Evolutionary conservation across 2,113 vertebrate species (phyloP), one percentile per base, ranked within the genome.

Genomic region (Microtus ochrogaster): DNA sequence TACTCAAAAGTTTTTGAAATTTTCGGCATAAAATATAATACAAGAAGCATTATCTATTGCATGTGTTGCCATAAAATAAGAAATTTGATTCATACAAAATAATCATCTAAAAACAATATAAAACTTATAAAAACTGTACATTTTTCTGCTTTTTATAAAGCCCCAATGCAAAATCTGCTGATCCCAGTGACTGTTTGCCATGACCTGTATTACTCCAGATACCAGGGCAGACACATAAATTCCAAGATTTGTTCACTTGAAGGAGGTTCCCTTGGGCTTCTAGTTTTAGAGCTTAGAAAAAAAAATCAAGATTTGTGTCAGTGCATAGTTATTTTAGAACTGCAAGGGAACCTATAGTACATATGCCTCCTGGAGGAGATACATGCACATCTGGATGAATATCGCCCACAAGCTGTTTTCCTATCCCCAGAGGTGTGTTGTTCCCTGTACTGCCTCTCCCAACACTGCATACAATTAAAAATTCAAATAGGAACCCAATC

Each of bases 21-120:
- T 74, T 49, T 76, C 49, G 21, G 65, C 78, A 17, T 68, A 86
- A 52, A 83, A 66, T 81, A 76, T 89, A 97, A 82, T 77, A 47
- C 9, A 72, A 47, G 87, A 90, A 76, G 3, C 11, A 44, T 4
- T 81, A 65, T 74, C 28, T 39, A 66, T 79, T 76, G 39, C 7
- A 12, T 66, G 21, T 77, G 16, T 61, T 84, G 39, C 21, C 39
- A 49, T 63, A 66, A 96, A 81, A 90, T 36, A 8, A 78, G 61
- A 96, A 55, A 73, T 90, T 79, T 76, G 33, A 41, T 73, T 33
- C 21, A 7, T 41, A 41, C 36, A 94, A 70, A 92, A 90, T 52
- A 84, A 77, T 81, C 11, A 5, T 84, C 22, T 63, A 41, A 39
- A 63, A 22, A 77, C 21, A 52, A 52, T 52, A 52, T 52, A 52